phyloP scores from a whole-genome alignment of 1,140 invertebrate genomes.

The Zaprionus vittiger region DNA sequence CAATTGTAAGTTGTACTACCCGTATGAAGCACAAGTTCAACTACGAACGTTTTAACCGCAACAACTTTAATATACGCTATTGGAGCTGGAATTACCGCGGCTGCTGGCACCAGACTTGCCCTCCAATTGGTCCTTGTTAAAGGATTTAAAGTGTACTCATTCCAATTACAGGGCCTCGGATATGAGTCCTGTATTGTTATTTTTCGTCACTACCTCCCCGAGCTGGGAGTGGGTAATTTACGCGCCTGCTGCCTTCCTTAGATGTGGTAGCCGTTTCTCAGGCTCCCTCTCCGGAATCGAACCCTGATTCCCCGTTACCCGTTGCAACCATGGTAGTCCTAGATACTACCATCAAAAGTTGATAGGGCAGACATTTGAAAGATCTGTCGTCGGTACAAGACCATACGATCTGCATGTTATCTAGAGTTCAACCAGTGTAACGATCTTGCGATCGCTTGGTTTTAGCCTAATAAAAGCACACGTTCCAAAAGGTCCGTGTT shows the following conservation, averaged over 20 bases:
- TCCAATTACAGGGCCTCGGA: too few species aligned
- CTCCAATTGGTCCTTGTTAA: too few species aligned
- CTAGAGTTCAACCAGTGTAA: slow-evolving; percentile 90
- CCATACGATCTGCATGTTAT: slow-evolving; percentile 92
- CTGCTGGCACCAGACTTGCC: too few species aligned
- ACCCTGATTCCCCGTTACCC: slow-evolving; percentile 89
- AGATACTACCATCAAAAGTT: slow-evolving; percentile 93
- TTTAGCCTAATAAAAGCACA: slow-evolving; percentile 90
- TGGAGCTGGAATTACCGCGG: too few species aligned
- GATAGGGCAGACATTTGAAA: slow-evolving; percentile 65
- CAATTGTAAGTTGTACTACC: too few species aligned
- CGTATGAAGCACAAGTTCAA: too few species aligned
- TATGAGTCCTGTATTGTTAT: too few species aligned
- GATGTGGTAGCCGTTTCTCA: slow-evolving; percentile 97
- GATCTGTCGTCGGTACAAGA: slow-evolving; percentile 61
- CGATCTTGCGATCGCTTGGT: slow-evolving; percentile 85
- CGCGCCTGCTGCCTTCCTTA: slow-evolving; percentile 93
- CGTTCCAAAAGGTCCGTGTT: slow-evolving; percentile 88
- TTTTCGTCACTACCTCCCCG: too few species aligned
- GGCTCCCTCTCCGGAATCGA: slow-evolving; percentile 92
- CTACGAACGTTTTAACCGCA: slow-evolving; percentile 84
- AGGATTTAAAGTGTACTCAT: too few species aligned
- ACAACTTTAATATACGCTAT: too few species aligned
- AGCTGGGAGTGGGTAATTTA: too few species aligned
- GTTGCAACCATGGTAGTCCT: slow-evolving; percentile 92